Base-by-base conservation (phyloP, 2,797 vertebrate species). In the Thaleichthys pacificus region DNA sequence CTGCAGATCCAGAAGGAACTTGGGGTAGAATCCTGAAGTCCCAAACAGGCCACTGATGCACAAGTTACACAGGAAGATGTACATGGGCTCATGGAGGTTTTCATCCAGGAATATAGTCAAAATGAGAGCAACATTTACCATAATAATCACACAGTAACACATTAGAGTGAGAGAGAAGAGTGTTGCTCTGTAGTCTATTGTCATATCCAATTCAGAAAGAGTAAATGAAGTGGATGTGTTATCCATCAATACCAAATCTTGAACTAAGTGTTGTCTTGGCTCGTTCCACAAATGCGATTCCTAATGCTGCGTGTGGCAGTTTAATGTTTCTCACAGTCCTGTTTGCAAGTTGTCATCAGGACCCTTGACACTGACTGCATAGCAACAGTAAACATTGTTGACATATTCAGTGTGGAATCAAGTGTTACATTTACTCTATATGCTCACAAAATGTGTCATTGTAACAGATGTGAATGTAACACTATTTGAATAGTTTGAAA, bases 11-110 rank as follows among this genome's bases (percentile, higher is more conserved):
- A n/a, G 47, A 8, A 88, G 71, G 61, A 90, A 87, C 51, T 81
- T 77, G 68, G 79, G 61, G 49, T 84, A 87, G 74, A 90, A 87
- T 22, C 80, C 85, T 47, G 79, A 24, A 1, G 82, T 85, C 68
- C 88, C 89, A 2, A 83, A 88, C 66, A 90, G 66, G 68, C 86
- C 86, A 68, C 89, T 90, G 3, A 88, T 9, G n/a, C 68, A 86
- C 0, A 90, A 79, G 24, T 78, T 86, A 70, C 80, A 30, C 6
- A 87, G 76, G 0, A 90, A 88, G 56, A 88, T 66, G 15, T 84
- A 90, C 86, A 89, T 90, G 4, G 86, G 88, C 61, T 87, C 84
- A 65, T 88, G 81, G 3, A 86, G 74, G n/a, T 26, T 79, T 67
- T 75, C 77, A 19, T 87, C 62, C 42, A 79, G 1, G 17, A 82